These are phyloP conservation scores for Phrixothrix hirtus DNA, from an alignment of 2,888 invertebrate genomes.

Conservation along the genomic window DNA sequence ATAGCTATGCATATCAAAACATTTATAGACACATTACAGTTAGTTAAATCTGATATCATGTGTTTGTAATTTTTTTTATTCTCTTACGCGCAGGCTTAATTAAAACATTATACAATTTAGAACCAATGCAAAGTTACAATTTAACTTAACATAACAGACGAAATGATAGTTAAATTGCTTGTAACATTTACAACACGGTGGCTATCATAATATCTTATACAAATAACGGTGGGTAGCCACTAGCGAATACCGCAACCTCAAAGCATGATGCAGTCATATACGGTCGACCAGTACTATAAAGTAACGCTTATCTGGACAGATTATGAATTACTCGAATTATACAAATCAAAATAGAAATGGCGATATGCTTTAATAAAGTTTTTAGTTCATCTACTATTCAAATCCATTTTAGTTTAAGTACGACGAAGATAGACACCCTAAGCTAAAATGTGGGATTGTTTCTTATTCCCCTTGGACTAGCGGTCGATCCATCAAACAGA, in stretches of 20 bases:
- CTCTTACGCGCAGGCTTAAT: too few species aligned
- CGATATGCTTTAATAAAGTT: constrained; percentile 16
- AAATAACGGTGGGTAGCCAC: constrained; percentile 20
- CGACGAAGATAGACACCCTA: constrained; percentile 22
- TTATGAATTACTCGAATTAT: constrained; percentile 17
- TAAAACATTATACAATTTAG: too few species aligned
- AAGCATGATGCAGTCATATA: constrained; percentile 30
- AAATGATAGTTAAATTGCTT: too few species aligned
- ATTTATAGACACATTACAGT: too few species aligned
- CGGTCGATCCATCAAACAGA: constrained; percentile 44
- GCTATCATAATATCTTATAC: constrained; percentile 19
- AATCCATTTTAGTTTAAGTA: constrained; percentile 24
- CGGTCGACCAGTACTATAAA: constrained; percentile 31
- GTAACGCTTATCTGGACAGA: constrained; percentile 18
- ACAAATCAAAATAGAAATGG: constrained; percentile 19
- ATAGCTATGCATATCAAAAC: too few species aligned
- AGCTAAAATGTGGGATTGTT: constrained; percentile 20
- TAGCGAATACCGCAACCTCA: constrained; percentile 31
- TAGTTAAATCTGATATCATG: too few species aligned
- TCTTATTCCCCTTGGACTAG: constrained; percentile 22
- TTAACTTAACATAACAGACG: too few species aligned
- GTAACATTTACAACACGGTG: not conserved
- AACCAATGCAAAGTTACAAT: too few species aligned
- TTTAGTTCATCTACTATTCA: constrained; percentile 20
- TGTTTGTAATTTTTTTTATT: too few species aligned